Percentiles rank a stretch among this genome's conserved stretches.
These are phyloP conservation scores for Scophthalmus maximus DNA, from an alignment of 2,113 vertebrate genomes.

Conservation along the genomic window DNA sequence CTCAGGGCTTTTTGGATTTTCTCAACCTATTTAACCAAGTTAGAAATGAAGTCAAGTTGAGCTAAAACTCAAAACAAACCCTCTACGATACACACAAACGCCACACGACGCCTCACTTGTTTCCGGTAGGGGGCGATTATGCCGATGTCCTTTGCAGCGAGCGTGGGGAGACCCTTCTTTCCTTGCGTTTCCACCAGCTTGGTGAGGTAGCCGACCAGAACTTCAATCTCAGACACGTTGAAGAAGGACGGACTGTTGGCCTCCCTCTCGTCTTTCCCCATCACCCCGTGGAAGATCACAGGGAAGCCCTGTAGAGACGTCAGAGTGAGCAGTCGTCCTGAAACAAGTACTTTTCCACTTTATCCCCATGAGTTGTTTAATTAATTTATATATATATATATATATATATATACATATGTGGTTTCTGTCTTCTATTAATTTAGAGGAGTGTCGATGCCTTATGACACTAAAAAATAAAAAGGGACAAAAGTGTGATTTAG, in stretches of 20 bases:
- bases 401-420: no score
- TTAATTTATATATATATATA: no score
- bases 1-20: conserved; percentile 90
- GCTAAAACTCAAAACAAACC: conserved; percentile 3
- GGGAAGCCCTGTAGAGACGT: conserved; percentile 86
- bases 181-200: conserved; percentile 84
- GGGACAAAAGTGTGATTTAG: no score
- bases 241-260: conserved; percentile 94
- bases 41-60: no score
- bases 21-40: conserved; percentile 88
- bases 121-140: conserved; percentile 95
- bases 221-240: conserved; percentile 88
- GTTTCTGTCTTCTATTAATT: no score
- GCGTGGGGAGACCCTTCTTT: conserved; percentile 82
- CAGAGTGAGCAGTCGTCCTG: no score
- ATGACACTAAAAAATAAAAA: no score
- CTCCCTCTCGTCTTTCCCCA: conserved; percentile 89
- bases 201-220: conserved; percentile 86
- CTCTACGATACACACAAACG: neutral
- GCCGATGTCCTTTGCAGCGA: conserved; percentile 86
- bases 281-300: conserved; percentile 91
- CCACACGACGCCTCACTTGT: conserved; percentile 83
- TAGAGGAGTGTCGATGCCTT: no score
- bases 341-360: no score
- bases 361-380: no score